A percentile compares a stretch with the other conserved stretches of the same genome.
phyloP scores from a whole-genome alignment of 37 sponge, comb jelly and placozoan genomes.

The Amphimedon queenslandica region DNA sequence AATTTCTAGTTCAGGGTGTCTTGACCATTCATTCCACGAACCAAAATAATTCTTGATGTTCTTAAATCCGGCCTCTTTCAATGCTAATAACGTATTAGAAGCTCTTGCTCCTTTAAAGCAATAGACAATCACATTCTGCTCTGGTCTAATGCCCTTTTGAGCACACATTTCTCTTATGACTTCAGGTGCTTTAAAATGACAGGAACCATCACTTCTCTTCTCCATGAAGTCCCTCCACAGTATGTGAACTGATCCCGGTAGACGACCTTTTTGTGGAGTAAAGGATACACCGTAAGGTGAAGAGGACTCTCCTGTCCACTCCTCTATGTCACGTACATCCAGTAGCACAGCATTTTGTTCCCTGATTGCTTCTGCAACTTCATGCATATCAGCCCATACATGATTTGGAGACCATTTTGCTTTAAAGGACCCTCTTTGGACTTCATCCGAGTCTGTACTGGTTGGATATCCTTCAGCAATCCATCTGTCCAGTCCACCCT shows the following conservation, averaged over 20 bases:
- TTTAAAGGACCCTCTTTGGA: constrained; percentile 1
- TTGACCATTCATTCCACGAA: too few species aligned
- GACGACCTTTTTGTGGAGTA: constrained; percentile 19
- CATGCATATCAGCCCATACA: constrained; percentile 15
- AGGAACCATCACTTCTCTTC: background rate
- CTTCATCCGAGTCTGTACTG: background rate
- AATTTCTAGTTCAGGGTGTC: too few species aligned
- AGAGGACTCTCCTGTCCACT: constrained; percentile 16
- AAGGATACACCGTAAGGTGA: constrained; percentile 24
- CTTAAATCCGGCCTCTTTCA: too few species aligned
- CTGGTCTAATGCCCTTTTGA: too few species aligned
- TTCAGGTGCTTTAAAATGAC: constrained; percentile 1
- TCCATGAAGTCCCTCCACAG: constrained; percentile 26
- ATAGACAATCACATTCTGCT: too few species aligned
- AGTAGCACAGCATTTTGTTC: constrained; percentile 6
- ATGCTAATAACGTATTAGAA: too few species aligned
- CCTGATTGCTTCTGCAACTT: constrained; percentile 6
- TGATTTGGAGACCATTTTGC: background rate
- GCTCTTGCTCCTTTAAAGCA: too few species aligned
- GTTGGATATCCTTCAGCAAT: background rate
- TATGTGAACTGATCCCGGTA: constrained; percentile 21
- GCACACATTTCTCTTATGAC: constrained; percentile 11
- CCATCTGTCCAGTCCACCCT: constrained; percentile 14
- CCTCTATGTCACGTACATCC: constrained; percentile 16
- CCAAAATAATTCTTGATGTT: too few species aligned